Evolutionary conservation across 2,113 vertebrate species (phyloP).

Genomic region (Crotalus tigris): DNA sequence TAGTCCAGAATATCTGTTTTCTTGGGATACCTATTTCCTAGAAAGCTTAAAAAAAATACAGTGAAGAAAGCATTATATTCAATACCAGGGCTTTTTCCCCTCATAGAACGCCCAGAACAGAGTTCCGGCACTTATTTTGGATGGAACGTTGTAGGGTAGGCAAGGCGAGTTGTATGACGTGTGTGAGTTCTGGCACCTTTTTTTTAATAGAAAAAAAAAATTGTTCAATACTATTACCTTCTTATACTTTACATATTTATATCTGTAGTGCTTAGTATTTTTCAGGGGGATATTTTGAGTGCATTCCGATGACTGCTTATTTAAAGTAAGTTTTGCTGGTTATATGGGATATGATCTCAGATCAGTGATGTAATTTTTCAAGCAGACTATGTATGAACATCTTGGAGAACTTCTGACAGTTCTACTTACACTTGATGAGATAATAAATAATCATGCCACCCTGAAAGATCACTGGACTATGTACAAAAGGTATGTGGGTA

Average conservation of each 20-base stretch:
- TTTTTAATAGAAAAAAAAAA: too few species aligned
- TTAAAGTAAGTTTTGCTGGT: background rate
- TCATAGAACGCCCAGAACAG: too few species aligned
- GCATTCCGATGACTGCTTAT: background rate
- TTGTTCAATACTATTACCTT: background rate
- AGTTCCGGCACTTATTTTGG: too few species aligned
- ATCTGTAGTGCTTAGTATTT: background rate
- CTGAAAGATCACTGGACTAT: constrained; percentile 98
- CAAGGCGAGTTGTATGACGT: too few species aligned
- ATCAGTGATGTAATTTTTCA: constrained; percentile 41
- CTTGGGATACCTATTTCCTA: background rate
- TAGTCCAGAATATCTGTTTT: background rate
- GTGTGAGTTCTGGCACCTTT: too few species aligned
- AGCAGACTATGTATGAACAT: constrained; percentile 92
- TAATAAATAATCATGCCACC: constrained; percentile 90
- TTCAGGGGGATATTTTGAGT: background rate
- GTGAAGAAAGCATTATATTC: background rate
- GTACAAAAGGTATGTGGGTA: constrained; percentile 91
- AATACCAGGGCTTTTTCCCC: background rate
- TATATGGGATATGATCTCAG: background rate
- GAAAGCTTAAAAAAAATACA: background rate
- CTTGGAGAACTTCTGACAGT: constrained; percentile 90
- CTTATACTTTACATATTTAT: background rate
- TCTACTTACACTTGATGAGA: constrained; percentile 93
- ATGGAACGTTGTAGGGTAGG: too few species aligned